phyloP scores from a whole-genome alignment of 2,113 vertebrate genomes.

The Engraulis encrasicolus region DNA sequence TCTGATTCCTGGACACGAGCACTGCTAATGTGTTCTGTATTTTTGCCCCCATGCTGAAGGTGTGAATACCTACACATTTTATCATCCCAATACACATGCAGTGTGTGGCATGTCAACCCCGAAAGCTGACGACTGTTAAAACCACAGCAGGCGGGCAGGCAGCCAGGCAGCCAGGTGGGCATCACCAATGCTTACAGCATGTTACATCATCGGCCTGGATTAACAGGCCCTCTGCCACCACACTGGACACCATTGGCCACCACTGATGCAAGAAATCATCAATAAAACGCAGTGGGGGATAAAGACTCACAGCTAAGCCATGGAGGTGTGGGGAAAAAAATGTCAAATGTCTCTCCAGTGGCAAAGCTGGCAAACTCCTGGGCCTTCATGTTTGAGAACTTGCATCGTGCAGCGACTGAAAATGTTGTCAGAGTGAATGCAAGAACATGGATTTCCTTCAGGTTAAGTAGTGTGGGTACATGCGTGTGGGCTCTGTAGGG shows the following conservation, averaged over 20 bases:
- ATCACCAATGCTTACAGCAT: background rate
- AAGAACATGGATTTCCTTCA: background rate
- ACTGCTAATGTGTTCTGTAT: too few species aligned
- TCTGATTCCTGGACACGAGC: too few species aligned
- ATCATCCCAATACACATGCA: too few species aligned
- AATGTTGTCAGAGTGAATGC: background rate
- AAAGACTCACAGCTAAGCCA: background rate
- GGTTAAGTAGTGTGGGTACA: background rate
- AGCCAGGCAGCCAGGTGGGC: background rate
- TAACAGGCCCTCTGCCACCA: background rate
- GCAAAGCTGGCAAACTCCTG: background rate
- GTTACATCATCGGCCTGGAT: background rate
- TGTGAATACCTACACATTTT: too few species aligned
- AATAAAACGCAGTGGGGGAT: background rate
- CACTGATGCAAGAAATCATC: constrained; percentile 2
- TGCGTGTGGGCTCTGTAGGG: background rate
- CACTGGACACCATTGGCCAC: background rate
- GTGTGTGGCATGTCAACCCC: background rate
- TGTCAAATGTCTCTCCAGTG: background rate
- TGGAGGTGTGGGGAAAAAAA: background rate
- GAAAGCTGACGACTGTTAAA: background rate
- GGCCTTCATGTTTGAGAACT: background rate
- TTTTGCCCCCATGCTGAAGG: too few species aligned
- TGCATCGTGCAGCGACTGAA: background rate
- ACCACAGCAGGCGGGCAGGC: background rate